Evolutionary conservation across 2,888 invertebrate genomes (phyloP), one percentile per base, ranked within the genome.

Genomic region (Bruchidius siliquastri): DNA sequence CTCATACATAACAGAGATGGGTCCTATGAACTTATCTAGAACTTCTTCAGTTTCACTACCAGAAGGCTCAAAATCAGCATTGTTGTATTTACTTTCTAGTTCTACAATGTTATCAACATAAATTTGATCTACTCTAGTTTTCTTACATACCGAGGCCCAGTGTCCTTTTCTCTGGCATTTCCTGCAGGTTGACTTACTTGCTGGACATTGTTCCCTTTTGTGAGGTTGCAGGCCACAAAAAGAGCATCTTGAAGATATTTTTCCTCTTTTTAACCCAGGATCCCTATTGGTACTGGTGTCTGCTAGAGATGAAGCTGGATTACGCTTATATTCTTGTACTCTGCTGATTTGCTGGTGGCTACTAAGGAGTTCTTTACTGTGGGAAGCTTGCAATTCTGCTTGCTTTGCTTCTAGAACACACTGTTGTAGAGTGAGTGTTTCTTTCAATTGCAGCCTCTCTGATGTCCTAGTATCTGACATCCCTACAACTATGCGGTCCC

Each of bases 401-500:
- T 76, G 75, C 70, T 76, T 76, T 21, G 69, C 75, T 67, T 71
- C 70, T 20, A 72, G 22, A 22, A 74, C 69, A 21, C 72, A 71
- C 18, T 75, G 30, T 18, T n/a, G 18, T 21, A 76, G 71, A 0
- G 71, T 76, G 20, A 73, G 18, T 21, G 71, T 71, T 69, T 2
- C 49, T 32, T 71, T 71, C 20, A 73, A 20, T 20, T 75, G 81
- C 22, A 83, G 74, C 22, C 73, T 74, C 73, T 82, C 79, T 20
- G 76, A 77, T 0, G 78, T 76, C 74, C 73, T 76, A 2, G 32
- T 22, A 71, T 82, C 81, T 21, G 21, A 20, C 70, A 83, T 74
- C 0, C 81, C 82, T 18, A 81, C 79, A 8, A 80, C 77, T 69
- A 83, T 82, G 21, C 79, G 72, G 71, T 83, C 82, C 67, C 82